Percentiles rank a stretch among this genome's conserved stretches.
Conservation (phyloP, 2,113 vertebrate genomes). For the Pelodiscus sinensis region DNA sequence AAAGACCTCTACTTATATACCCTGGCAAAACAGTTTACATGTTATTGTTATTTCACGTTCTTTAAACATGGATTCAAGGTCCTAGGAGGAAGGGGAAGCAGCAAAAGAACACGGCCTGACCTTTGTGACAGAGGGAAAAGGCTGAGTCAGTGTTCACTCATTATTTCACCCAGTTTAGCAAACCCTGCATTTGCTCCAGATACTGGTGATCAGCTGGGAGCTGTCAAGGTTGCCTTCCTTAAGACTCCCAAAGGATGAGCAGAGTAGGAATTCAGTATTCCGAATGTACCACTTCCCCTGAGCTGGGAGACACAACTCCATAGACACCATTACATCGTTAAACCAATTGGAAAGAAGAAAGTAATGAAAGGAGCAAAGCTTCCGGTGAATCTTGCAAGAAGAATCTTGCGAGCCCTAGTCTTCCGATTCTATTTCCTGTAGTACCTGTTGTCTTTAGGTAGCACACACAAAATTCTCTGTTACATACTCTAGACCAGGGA, state of each 20-base stretch:
- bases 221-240: neutral
- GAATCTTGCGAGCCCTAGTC: neutral
- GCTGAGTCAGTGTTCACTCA: neutral
- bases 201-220: neutral
- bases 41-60: constrained; percentile 38
- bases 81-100: constrained; percentile 24
- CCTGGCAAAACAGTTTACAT: constrained; percentile 41
- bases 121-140: constrained; percentile 8
- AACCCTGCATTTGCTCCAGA: neutral
- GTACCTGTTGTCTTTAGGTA: no score
- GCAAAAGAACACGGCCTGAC: constrained; percentile 41
- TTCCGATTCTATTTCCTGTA: neutral
- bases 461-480: no score
- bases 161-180: neutral
- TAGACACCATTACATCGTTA: neutral
- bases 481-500: no score
- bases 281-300: rapidly evolving
- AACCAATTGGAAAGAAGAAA: neutral
- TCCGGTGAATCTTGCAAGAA: neutral
- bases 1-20: constrained; percentile 20
- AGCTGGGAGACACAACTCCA: neutral
- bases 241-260: neutral
- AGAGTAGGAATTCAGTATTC: neutral
- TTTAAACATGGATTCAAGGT: constrained; percentile 65
- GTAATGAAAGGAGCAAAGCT: neutral